Conservation (phyloP, 2,113 vertebrate genomes). For the Nesogale talazaci region DNA sequence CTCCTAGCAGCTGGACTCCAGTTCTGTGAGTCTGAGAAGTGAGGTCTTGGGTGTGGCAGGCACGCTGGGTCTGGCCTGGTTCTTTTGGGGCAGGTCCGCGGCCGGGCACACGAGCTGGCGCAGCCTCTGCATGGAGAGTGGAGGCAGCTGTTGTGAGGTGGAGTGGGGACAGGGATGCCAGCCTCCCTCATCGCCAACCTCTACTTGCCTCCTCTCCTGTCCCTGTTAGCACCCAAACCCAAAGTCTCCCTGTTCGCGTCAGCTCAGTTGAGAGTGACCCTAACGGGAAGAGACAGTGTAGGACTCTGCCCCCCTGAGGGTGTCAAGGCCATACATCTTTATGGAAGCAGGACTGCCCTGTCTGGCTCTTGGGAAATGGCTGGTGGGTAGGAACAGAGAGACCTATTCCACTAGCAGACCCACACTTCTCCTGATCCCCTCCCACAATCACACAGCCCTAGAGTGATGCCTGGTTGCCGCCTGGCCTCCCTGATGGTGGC, state of each 20-base stretch:
- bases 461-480: background rate
- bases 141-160: background rate
- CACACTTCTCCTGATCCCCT: background rate
- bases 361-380: too few relatives aligned
- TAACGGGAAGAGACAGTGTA: too few relatives aligned
- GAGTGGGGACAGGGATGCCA: too few relatives aligned
- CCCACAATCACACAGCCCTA: background rate
- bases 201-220: too few relatives aligned
- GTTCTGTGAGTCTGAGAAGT: slow-evolving; percentile 79
- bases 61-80: background rate
- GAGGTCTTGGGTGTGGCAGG: slow-evolving; percentile 65
- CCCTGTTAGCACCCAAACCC: too few relatives aligned
- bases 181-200: too few relatives aligned
- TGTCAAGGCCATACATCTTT: too few relatives aligned
- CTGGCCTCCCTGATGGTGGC: background rate
- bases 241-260: too few relatives aligned
- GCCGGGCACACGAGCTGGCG: slow-evolving; percentile 86
- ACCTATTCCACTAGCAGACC: fast-evolving
- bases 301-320: too few relatives aligned
- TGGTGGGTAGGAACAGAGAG: background rate
- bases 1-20: slow-evolving; percentile 85
- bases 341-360: too few relatives aligned
- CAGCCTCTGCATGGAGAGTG: slow-evolving; percentile 84
- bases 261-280: too few relatives aligned
- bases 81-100: slow-evolving; percentile 83